These are phyloP conservation scores for Orbicella faveolata DNA, from an alignment of 64 coral and sea anemone species.

Conservation along the genomic window DNA sequence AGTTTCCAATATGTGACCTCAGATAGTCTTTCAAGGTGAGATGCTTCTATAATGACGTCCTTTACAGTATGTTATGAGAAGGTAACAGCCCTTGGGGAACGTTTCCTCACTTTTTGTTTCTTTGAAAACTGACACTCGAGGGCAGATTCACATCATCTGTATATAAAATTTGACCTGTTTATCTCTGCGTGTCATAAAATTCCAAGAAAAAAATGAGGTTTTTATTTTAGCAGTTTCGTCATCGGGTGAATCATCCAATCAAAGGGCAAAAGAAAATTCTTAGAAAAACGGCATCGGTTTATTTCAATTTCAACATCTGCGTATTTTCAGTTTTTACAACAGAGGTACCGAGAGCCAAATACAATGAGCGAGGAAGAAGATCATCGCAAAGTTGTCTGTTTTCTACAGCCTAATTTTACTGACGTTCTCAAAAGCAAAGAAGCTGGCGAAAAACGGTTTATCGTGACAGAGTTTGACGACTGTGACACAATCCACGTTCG, in stretches of 20 bases:
- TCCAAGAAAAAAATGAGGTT: neutral
- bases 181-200: neutral
- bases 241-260: conserved; percentile 1
- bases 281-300: neutral
- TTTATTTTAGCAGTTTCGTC: neutral
- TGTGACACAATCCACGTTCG: conserved; percentile 65
- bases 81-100: too few relatives aligned
- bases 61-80: too few relatives aligned
- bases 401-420: conserved; percentile 91
- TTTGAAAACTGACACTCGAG: too few relatives aligned
- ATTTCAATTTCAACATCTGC: neutral
- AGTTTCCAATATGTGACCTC: neutral
- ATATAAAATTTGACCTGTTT: neutral
- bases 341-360: neutral
- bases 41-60: too few relatives aligned
- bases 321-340: neutral
- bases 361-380: conserved; percentile 26
- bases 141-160: neutral
- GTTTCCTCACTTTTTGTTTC: too few relatives aligned
- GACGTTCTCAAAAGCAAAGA: conserved; percentile 61
- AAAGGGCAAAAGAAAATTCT: neutral
- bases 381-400: conserved; percentile 70
- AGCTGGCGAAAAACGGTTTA: conserved; percentile 29
- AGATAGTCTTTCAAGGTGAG: neutral
- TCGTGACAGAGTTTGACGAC: conserved; percentile 47